These are phyloP conservation scores for Delphinapterus leucas DNA, from an alignment of 2,113 vertebrate species.

Conservation along the genomic window DNA sequence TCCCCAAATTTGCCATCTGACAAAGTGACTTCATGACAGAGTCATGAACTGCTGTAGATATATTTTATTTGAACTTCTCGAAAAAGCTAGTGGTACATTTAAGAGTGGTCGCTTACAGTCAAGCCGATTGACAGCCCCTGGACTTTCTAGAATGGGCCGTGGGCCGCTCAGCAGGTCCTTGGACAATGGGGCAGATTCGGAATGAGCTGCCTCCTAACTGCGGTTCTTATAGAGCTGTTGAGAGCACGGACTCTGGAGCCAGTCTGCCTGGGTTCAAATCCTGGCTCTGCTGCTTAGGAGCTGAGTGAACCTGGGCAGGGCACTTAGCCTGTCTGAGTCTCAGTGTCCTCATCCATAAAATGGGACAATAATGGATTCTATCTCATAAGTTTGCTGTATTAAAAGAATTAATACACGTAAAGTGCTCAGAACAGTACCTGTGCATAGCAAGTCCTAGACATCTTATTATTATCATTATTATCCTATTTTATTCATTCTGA, in stretches of 20 bases:
- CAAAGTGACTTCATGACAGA: neutral
- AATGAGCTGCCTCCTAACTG: neutral
- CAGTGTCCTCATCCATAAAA: neutral
- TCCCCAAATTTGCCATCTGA: neutral
- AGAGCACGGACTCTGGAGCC: neutral
- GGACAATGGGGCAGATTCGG: neutral
- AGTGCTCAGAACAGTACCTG: neutral
- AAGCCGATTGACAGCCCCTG: neutral
- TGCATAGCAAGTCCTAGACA: neutral
- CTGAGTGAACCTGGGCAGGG: neutral
- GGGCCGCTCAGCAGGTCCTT: neutral
- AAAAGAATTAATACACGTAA: neutral
- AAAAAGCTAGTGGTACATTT: neutral
- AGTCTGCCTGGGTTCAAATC: neutral
- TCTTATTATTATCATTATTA: neutral
- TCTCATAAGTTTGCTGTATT: neutral
- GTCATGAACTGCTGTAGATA: neutral
- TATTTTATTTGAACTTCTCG: neutral
- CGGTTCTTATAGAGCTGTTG: neutral
- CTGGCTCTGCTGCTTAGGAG: no score
- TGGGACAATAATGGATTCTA: neutral
- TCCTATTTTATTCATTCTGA: neutral
- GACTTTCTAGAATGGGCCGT: neutral
- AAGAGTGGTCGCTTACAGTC: neutral
- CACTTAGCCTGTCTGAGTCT: neutral